Evolutionary conservation across 1,140 invertebrate genomes (phyloP), one percentile per base, ranked within the genome.

Genomic region (Drosophila nikananu): DNA sequence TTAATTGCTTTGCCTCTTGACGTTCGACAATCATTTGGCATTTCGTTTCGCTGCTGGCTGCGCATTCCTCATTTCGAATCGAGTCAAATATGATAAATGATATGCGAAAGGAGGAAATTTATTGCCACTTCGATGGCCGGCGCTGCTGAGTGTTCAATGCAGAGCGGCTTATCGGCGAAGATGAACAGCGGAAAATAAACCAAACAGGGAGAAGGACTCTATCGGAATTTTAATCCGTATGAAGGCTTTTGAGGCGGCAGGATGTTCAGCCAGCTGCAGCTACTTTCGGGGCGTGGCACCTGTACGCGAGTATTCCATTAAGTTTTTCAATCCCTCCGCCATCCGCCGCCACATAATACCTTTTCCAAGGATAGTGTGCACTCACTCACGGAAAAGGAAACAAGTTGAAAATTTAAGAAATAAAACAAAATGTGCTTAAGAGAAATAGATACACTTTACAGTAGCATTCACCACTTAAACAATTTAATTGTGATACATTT

Each of bases 231-330:
- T 78, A 78, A 78, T 78, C 75, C 64, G 27, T 42, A 32, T 21
- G 30, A 48, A 63, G 57, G 42, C 41, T 30, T 27, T n/a, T 10
- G 21, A 8, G 44, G 21, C 54, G 49, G 48, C 48, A 27, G 75
- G 57, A 78, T 51, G 75, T 78, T 60, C 49, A 42, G 35, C 55
- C 74, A 39, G 68, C 74, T 78, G 75, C 75, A 61, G 44, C 57
- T 44, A 23, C 55, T 32, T 49, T 27, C 52, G 21, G 23, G 55
- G 49, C 57, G 64, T 61, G 74, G 63, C 57, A 78, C 75, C 75
- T 78, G 57, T 44, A 78, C 65, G 65, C 64, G 64, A 70, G 44
- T 78, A 61, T 78, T 77, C 75, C 75, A 78, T 78, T 78, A 78
- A 77, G 64, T 58, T 49, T 51, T 60, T 25, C 27, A 27, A 21